Evolutionary conservation across 2,888 invertebrate genomes (phyloP).

Genomic region (Parasteatoda lunata): DNA sequence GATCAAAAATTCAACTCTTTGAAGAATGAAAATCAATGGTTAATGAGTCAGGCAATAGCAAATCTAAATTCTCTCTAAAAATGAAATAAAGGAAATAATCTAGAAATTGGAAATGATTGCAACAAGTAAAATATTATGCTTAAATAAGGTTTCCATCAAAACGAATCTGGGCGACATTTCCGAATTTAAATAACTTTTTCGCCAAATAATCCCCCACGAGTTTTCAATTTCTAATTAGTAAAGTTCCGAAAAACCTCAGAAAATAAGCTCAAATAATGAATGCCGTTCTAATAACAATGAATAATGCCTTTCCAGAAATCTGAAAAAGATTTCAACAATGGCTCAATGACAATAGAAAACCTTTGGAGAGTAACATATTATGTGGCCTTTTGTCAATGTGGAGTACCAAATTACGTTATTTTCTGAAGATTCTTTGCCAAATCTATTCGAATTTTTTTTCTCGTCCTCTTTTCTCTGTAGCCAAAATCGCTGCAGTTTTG

Average conservation of each 20-base stretch:
- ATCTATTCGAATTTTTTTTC: constrained; percentile 14
- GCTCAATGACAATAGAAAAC: constrained; percentile 45
- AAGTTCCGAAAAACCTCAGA: constrained; percentile 50
- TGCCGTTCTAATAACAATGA: constrained; percentile 46
- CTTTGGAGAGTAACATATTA: constrained; percentile 28
- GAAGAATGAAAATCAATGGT: no score
- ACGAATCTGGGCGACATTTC: no score
- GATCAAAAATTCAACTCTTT: no score
- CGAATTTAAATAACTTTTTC: neutral
- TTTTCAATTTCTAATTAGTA: constrained; percentile 49
- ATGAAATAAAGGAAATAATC: no score
- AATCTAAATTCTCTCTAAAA: no score
- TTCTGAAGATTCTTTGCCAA: constrained; percentile 35
- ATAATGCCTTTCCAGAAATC: constrained; percentile 40
- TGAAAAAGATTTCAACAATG: constrained; percentile 56
- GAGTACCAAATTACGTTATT: constrained; percentile 55
- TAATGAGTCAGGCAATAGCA: no score
- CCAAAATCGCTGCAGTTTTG: neutral
- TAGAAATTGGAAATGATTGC: no score
- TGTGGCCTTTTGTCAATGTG: constrained; percentile 40
- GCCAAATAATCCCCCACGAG: constrained; percentile 30
- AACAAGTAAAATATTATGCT: no score
- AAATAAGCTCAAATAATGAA: constrained; percentile 47
- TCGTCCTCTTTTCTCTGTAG: constrained; percentile 6
- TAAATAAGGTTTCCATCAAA: no score